These are phyloP conservation scores for Drusus annulatus DNA, from an alignment of 1,140 invertebrate species.

Conservation along the genomic window DNA sequence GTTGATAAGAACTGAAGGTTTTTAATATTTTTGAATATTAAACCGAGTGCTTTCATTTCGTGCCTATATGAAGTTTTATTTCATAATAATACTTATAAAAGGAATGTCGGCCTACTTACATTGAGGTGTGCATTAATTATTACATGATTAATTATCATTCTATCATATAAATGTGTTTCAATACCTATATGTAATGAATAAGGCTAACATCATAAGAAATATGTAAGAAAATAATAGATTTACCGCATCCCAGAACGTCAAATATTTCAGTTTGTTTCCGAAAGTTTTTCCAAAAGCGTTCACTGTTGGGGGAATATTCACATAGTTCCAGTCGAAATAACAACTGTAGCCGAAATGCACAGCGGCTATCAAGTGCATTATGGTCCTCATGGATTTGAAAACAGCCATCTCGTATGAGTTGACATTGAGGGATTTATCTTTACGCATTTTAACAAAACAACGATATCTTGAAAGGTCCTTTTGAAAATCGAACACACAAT, in stretches of 20 bases:
- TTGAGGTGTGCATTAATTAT: no score
- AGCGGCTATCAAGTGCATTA: conserved; percentile 77
- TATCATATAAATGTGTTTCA: no score
- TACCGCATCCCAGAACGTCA: conserved; percentile 90
- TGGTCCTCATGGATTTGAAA: conserved; percentile 52
- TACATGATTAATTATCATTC: no score
- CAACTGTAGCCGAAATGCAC: conserved; percentile 80
- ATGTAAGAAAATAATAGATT: no score
- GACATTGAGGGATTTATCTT: conserved; percentile 50
- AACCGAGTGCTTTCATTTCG: no score
- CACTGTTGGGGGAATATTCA: conserved; percentile 74
- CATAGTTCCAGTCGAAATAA: conserved; percentile 82
- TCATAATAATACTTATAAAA: no score
- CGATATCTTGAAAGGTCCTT: background rate
- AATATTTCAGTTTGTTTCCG: conserved; percentile 89
- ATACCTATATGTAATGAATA: no score
- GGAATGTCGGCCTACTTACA: no score
- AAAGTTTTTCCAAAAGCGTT: conserved; percentile 65
- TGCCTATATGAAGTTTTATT: no score
- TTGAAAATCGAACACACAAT: background rate
- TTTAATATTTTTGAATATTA: no score
- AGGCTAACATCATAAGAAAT: no score
- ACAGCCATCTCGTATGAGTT: conserved; percentile 50
- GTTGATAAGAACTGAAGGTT: no score
- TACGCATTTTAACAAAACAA: conserved; percentile 41